Evolutionary conservation across 2,113 vertebrate species (phyloP).

Genomic region (Apus apus): DNA sequence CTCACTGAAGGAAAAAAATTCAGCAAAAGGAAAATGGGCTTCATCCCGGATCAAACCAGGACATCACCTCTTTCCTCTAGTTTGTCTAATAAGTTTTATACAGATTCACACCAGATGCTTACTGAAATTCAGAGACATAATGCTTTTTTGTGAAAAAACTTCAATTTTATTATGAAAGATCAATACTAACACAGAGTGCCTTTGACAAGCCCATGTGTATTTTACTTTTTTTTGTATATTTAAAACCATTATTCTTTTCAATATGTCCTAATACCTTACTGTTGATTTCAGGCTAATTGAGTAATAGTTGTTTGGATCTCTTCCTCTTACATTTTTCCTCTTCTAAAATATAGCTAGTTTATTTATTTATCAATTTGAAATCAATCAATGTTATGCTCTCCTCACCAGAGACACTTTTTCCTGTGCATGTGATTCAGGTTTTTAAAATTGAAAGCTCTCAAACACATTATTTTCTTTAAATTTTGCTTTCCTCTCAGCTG

Average conservation of each 20-base stretch:
- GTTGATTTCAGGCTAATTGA: not conserved
- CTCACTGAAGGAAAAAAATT: too few relatives aligned
- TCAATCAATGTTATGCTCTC: not conserved
- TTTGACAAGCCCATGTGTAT: not conserved
- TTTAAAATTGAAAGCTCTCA: not conserved
- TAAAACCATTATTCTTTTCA: not conserved
- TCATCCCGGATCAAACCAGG: too few relatives aligned
- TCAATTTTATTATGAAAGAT: not conserved
- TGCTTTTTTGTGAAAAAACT: not conserved
- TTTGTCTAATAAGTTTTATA: not conserved
- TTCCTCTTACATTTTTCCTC: not conserved
- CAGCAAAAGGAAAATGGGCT: too few relatives aligned
- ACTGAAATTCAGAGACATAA: not conserved
- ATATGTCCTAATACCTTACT: not conserved
- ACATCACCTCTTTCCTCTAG: not conserved
- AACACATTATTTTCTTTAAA: not conserved
- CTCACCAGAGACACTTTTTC: not conserved
- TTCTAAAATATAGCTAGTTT: not conserved
- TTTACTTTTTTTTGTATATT: not conserved
- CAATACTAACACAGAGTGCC: not conserved
- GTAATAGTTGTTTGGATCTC: not conserved
- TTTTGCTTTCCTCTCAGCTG: not conserved
- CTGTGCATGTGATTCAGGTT: not conserved
- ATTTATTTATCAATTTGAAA: not conserved
- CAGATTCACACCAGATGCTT: not conserved